Conservation (phyloP, 2,888 invertebrate genomes). For the Amphiduros pacificus region DNA sequence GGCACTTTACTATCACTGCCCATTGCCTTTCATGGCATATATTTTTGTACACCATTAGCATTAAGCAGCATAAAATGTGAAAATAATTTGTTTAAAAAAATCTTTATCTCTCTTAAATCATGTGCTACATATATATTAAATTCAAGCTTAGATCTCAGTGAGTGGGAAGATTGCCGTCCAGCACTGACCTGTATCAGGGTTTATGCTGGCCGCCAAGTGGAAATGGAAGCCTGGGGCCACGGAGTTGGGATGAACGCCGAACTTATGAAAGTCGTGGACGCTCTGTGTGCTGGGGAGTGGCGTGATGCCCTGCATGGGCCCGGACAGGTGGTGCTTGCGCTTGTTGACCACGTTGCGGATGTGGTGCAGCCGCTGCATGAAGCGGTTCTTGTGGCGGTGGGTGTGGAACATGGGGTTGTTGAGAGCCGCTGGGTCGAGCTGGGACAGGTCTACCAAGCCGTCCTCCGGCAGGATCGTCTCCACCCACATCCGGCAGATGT, state of each 20-base stretch:
- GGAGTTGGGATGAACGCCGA: slow-evolving; percentile 77
- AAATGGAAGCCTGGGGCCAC: slow-evolving; percentile 86
- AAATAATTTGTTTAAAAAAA: too few species aligned
- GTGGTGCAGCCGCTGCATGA: slow-evolving; percentile 94
- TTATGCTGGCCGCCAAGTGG: slow-evolving; percentile 77
- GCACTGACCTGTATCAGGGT: slow-evolving; percentile 56
- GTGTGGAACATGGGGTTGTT: slow-evolving; percentile 69
- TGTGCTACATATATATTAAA: too few species aligned
- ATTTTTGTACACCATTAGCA: too few species aligned
- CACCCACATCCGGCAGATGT: slow-evolving; percentile 98
- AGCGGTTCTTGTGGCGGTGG: slow-evolving; percentile 91
- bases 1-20: too few species aligned
- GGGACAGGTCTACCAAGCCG: slow-evolving; percentile 66
- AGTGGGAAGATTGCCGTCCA: too few species aligned
- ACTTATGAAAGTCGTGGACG: slow-evolving; percentile 92
- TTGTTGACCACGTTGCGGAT: slow-evolving; percentile 64
- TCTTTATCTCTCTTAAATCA: too few species aligned
- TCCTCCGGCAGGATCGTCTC: slow-evolving; percentile 96
- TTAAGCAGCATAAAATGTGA: too few species aligned
- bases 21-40: too few species aligned
- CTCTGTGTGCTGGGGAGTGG: slow-evolving; percentile 61
- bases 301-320: not conserved
- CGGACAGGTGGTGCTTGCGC: slow-evolving; percentile 17
- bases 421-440: slow-evolving; percentile 65
- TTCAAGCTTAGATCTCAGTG: too few species aligned